phyloP scores from a whole-genome alignment of 2,113 vertebrate species.

The Sander vitreus region DNA sequence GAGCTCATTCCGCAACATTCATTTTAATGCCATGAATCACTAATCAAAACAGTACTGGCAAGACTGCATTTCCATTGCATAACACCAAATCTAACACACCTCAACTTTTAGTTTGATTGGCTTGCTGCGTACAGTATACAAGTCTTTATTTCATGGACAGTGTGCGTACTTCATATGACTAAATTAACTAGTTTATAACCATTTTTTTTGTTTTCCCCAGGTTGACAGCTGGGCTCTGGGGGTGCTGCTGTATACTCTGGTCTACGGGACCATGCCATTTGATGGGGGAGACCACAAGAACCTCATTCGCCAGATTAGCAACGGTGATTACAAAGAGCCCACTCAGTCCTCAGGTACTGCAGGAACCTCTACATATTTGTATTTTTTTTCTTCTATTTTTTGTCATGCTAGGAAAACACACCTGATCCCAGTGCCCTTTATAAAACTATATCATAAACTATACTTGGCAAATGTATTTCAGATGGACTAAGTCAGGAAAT shows the following conservation, averaged over 20 bases:
- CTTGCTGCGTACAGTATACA: not conserved
- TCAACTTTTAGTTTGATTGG: constrained; percentile 1
- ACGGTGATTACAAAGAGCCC: constrained; percentile 97
- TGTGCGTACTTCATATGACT: not conserved
- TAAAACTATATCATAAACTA: constrained; percentile 8
- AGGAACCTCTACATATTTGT: not conserved
- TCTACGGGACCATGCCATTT: constrained; percentile 99
- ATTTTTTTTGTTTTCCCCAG: constrained; percentile 72
- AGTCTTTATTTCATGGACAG: not conserved
- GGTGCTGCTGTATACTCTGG: constrained; percentile 96
- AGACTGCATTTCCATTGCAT: constrained; percentile 13
- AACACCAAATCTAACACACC: constrained; percentile 8
- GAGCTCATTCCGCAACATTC: constrained; percentile 45
- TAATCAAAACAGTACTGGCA: constrained; percentile 36
- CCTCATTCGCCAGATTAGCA: constrained; percentile 99
- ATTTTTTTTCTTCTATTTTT: not conserved
- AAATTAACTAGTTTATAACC: not conserved
- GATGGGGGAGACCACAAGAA: constrained; percentile 98
- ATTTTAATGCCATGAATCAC: constrained; percentile 51
- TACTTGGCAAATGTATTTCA: not conserved
- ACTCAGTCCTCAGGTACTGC: constrained; percentile 96
- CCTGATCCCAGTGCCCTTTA: not conserved
- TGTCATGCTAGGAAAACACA: constrained; percentile 15
- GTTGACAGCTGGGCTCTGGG: constrained; percentile 99
- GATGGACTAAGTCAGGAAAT: not conserved